Percentiles rank a stretch among this genome's conserved stretches.
These are phyloP conservation scores for Origma solitaria DNA, from an alignment of 2,113 vertebrate species.

Conservation along the genomic window DNA sequence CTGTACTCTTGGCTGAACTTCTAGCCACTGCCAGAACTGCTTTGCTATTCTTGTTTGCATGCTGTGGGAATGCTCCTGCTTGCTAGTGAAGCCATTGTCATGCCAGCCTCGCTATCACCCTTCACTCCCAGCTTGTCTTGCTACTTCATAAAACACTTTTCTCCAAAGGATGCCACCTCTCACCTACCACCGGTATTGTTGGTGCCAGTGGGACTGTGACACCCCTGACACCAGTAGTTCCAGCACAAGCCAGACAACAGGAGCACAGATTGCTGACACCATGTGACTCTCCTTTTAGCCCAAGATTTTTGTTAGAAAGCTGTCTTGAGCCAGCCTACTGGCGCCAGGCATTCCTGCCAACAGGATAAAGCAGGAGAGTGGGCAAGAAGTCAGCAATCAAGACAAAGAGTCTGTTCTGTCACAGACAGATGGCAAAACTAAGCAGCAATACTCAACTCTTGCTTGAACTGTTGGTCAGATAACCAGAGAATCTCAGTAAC, in stretches of 20 bases:
- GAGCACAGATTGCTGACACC: accelerated
- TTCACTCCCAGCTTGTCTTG: neutral
- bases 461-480: neutral
- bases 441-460: neutral
- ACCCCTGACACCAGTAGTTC: neutral
- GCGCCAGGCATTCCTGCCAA: neutral
- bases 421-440: neutral
- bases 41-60: neutral
- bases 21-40: neutral
- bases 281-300: neutral
- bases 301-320: neutral
- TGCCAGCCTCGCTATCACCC: neutral
- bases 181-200: neutral
- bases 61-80: neutral
- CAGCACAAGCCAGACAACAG: neutral
- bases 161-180: neutral
- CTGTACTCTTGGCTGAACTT: neutral
- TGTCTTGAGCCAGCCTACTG: neutral
- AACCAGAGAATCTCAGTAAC: neutral
- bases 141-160: neutral
- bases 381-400: neutral
- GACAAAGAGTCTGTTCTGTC: neutral
- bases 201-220: neutral
- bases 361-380: neutral
- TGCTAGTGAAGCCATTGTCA: neutral